Conservation (phyloP, 2,113 vertebrate genomes). For the Lepus europaeus region DNA sequence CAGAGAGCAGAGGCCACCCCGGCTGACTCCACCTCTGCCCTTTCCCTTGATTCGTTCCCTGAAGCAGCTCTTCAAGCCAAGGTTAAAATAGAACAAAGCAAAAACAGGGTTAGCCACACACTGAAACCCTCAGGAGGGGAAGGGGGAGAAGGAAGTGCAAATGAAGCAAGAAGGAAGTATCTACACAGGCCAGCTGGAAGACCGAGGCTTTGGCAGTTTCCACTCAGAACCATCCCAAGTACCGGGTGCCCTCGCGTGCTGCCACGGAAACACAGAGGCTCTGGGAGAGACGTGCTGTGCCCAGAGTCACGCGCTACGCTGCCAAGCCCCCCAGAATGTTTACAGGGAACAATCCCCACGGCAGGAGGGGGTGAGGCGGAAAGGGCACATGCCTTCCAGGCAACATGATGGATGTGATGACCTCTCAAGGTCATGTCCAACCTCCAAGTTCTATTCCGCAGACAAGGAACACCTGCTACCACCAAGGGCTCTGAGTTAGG, state of each 20-base stretch:
- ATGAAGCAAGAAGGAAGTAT: background rate
- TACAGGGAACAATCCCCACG: background rate
- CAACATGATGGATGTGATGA: conserved; percentile 63
- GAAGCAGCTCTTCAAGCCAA: conserved; percentile 19
- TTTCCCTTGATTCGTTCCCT: background rate
- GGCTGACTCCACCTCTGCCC: conserved; percentile 12
- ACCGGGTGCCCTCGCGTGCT: background rate
- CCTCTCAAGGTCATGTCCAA: conserved; percentile 75
- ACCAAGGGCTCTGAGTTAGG: background rate
- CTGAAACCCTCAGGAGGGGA: conserved; percentile 1
- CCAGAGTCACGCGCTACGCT: background rate
- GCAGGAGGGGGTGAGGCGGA: background rate
- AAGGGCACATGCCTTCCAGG: background rate
- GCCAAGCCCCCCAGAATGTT: background rate
- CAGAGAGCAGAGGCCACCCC: background rate
- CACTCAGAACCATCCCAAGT: background rate
- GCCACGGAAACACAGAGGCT: background rate
- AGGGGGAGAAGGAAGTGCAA: background rate
- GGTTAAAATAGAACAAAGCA: background rate
- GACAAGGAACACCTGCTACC: background rate
- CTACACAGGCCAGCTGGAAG: background rate
- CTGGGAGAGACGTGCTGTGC: background rate
- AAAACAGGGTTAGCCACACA: conserved; percentile 38
- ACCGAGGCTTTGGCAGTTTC: background rate
- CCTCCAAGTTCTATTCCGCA: conserved; percentile 50